Base-by-base conservation (phyloP, 1,140 invertebrate species). In the Streblospio benedicti region DNA sequence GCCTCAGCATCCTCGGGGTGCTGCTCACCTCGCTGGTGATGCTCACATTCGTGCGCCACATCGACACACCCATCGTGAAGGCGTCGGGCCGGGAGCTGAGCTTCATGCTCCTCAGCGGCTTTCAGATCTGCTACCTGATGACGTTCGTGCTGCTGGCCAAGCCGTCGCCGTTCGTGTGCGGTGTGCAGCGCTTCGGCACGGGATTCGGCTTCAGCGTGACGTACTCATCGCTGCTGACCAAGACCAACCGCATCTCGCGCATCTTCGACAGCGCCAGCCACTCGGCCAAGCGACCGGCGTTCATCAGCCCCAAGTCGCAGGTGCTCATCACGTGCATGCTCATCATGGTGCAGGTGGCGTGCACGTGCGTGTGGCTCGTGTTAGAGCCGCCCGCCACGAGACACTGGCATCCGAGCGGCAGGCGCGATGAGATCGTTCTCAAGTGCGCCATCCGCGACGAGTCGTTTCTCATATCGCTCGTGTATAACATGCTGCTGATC, bases 261-360 rank as follows among this genome's bases (percentile, higher is more conserved):
- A 88, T 89, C 62, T 87, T 87, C 71, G 84, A 85, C 73, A 81
- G 82, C 43, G 83, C 84, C 4, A 89, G 89, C 70, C 85, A 87
- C 60, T 91, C 90, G 12, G 90, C 91, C 0, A 87, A 88, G 70
- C 77, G 91, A 62, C 92, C 93, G 4, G 87, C 85, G n/a, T 91
- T 94, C 72, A 96, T 97, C 65, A 93, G 91, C 31, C 93, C 93
- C 0, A 85, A 86, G 68, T 96, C 93, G 1, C 93, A 97, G 75
- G 81, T 97, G 28, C 84, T 90, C 63, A 95, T 97, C 20, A 30
- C 50, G 9, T 32, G 45, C 25, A 25, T 54, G 9, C 51, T 61
- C 28, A 41, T 61, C 23, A 44, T 53, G n/a, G 41, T 61, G 12
- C 59, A 61, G 32, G 50, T 64, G 16, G 18, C 52, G 52, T 88